Evolutionary conservation across 2,113 vertebrate species (phyloP).

Genomic region (Sula dactylatra): DNA sequence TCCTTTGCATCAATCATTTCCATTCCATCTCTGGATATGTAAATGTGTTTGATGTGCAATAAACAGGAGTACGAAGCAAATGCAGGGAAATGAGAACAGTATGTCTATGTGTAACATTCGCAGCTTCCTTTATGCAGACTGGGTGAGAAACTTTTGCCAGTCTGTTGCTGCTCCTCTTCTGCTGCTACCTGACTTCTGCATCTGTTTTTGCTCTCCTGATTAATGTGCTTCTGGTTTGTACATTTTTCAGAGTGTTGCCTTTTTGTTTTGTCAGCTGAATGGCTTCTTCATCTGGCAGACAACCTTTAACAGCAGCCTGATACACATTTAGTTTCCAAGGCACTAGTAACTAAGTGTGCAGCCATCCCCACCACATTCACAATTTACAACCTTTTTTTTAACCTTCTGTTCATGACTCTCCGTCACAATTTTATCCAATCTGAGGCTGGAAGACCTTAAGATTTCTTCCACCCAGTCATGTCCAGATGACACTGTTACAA

Average conservation of each 20-base stretch:
- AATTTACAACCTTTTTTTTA: background rate
- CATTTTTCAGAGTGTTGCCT: background rate
- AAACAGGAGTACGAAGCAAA: constrained; percentile 33
- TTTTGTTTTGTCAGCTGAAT: background rate
- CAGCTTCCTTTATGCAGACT: background rate
- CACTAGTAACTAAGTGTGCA: background rate
- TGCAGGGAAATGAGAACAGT: constrained; percentile 36
- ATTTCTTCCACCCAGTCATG: background rate
- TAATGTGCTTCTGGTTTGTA: background rate
- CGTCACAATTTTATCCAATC: background rate
- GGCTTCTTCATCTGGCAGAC: background rate
- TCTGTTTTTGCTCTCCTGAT: background rate
- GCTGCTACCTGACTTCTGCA: background rate
- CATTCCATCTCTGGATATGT: background rate
- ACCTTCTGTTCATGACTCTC: background rate
- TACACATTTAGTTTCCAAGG: background rate
- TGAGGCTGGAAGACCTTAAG: background rate
- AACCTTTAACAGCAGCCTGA: background rate
- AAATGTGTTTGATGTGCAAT: constrained; percentile 8
- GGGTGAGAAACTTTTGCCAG: background rate
- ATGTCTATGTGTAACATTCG: background rate
- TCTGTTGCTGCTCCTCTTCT: background rate
- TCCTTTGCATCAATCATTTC: constrained; percentile 52
- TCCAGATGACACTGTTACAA: background rate
- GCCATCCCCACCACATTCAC: rapidly evolving